A percentile compares a stretch with the other conserved stretches of the same genome.
Conservation (phyloP, 2,113 vertebrate species). For the Nerophis lumbriciformis region DNA sequence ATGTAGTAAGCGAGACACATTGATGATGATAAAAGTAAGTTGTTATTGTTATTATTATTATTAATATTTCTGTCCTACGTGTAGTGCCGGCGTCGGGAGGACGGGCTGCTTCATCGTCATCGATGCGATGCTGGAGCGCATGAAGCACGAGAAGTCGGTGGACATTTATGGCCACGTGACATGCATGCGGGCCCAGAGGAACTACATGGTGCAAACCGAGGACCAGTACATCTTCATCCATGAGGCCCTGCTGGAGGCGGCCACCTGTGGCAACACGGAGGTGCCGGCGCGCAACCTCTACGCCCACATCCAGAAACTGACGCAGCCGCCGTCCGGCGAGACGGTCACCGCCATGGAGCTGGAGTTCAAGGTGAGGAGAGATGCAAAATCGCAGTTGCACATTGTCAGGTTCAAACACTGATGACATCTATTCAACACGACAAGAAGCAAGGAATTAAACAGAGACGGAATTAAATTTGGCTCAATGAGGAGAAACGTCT, state of each 20-base stretch:
- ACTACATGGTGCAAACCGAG: slow-evolving; percentile 98
- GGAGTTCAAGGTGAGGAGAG: slow-evolving; percentile 85
- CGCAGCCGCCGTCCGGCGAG: slow-evolving; percentile 87
- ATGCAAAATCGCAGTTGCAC: neutral
- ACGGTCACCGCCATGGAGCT: slow-evolving; percentile 92
- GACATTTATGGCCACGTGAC: slow-evolving; percentile 96
- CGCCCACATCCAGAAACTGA: slow-evolving; percentile 94
- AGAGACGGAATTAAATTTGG: no score
- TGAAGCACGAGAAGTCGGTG: slow-evolving; percentile 93
- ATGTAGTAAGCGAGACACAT: no score
- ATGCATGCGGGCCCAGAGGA: slow-evolving; percentile 91
- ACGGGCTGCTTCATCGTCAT: slow-evolving; percentile 94
- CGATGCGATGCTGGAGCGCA: slow-evolving; percentile 92
- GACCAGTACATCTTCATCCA: slow-evolving; percentile 98
- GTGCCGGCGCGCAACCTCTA: slow-evolving; percentile 90
- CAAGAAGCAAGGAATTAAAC: no score
- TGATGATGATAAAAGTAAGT: no score
- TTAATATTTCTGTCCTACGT: neutral
- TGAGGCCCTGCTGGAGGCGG: slow-evolving; percentile 88
- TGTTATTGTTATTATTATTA: neutral
- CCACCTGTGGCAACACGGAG: slow-evolving; percentile 86
- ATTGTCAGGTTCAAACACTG: neutral
- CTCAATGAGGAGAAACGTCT: no score
- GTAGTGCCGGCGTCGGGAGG: slow-evolving; percentile 87
- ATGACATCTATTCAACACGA: no score